Percentiles rank a stretch among this genome's conserved stretches.
Conservation (phyloP, 2,797 vertebrate species). For the Poecilia gillii region DNA sequence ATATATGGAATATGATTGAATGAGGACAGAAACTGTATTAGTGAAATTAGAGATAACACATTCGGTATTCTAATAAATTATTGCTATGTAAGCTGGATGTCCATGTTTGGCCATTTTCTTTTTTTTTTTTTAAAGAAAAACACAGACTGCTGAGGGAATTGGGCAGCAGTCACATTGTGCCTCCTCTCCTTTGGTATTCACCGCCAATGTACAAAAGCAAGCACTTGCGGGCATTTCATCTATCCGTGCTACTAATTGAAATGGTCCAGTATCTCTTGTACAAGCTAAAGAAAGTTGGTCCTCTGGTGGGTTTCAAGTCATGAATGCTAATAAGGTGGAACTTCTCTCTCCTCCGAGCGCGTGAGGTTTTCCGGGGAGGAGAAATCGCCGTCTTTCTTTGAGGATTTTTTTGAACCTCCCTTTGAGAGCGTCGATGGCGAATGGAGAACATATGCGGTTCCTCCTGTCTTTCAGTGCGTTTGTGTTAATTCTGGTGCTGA, state of each 20-base stretch:
- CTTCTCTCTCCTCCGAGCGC: constrained; percentile 34
- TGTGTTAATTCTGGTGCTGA: constrained; percentile 33
- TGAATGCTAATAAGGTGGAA: constrained; percentile 60
- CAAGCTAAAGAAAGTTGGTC: constrained; percentile 32
- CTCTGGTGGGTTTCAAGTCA: constrained; percentile 15
- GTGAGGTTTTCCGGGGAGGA: constrained; percentile 28
- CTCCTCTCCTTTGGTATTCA: constrained; percentile 11
- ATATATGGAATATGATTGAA: neutral
- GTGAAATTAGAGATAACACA: neutral
- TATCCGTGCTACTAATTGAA: constrained; percentile 36
- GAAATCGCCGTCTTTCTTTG: constrained; percentile 34
- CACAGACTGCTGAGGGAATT: neutral
- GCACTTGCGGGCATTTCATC: constrained; percentile 33
- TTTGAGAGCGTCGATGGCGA: constrained; percentile 16
- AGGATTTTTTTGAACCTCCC: constrained; percentile 24
- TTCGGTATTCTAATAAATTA: neutral
- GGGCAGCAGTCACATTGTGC: neutral
- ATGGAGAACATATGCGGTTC: constrained; percentile 2
- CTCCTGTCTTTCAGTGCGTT: constrained; percentile 8
- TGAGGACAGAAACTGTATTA: neutral
- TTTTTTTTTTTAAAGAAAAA: neutral
- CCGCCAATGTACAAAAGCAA: constrained; percentile 14
- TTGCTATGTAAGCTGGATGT: neutral
- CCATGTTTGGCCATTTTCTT: neutral
- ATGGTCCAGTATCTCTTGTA: constrained; percentile 34